A percentile compares a stretch with the other conserved stretches of the same genome.
phyloP scores from a whole-genome alignment of 2,113 vertebrate genomes.

The Epinephelus cyanopodus region DNA sequence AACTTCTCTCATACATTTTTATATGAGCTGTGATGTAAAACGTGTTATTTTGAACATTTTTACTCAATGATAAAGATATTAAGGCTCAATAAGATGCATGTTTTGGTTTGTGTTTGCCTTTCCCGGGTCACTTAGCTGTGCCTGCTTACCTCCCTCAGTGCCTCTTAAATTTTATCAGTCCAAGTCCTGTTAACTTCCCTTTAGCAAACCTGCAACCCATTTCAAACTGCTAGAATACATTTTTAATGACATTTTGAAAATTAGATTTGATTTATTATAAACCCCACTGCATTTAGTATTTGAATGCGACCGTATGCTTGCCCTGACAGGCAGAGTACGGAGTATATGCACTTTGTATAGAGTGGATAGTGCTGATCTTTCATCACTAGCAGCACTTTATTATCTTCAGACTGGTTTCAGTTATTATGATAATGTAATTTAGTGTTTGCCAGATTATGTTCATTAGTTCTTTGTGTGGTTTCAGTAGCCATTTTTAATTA shows the following conservation, averaged over 20 bases:
- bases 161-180: conserved; percentile 3
- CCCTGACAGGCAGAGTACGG: not conserved
- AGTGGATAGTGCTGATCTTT: no score
- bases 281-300: not conserved
- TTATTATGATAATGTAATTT: not conserved
- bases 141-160: not conserved
- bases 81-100: not conserved
- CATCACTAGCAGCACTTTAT: not conserved
- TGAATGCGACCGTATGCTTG: not conserved
- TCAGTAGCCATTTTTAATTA: not conserved
- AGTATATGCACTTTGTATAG: conserved; percentile 1
- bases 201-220: not conserved
- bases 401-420: not conserved
- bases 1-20: not conserved
- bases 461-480: not conserved
- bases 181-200: not conserved
- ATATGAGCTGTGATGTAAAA: not conserved
- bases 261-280: not conserved
- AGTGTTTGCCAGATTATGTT: conserved; percentile 1
- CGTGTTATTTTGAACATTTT: not conserved
- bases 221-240: not conserved
- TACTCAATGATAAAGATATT: not conserved
- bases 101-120: conserved; percentile 6
- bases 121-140: conserved; percentile 21
- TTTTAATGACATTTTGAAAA: not conserved